Base-by-base conservation (phyloP, 2,888 invertebrate species). In the Ophion ellenae region DNA sequence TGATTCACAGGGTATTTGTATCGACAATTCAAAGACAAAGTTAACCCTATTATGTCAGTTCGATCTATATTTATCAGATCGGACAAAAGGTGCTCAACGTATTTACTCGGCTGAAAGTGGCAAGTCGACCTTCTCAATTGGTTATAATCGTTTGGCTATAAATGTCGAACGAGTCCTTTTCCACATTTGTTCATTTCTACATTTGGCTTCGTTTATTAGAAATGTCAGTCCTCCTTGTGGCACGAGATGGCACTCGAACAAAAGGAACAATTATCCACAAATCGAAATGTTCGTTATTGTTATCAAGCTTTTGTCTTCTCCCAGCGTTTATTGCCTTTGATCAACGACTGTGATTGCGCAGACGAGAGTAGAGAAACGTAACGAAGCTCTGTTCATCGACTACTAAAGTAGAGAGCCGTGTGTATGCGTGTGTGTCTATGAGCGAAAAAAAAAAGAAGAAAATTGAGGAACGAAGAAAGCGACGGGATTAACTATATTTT, bases 401-500 rank as follows among this genome's bases (percentile, higher is more conserved):
- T 78, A n/a, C 40, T 81, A 47, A 81, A 74, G 63, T 84, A 83
- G 80, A 78, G 45, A 83, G 67, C 45, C 73, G 75, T 74, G 78
- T 70, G 80, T 73, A 71, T 45, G 76, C 53, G 64, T 32, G 47
- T 61, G 79, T 47, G 61, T 59, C 75, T 45, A 66, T 59, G 71
- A 70, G 71, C 40, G 75, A 70, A 69, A 47, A 53, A 53, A 32
- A 70, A 64, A 64, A 45, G 20, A 45, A 64, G 47, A 71, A 6
- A 53, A 53, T 36, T 63, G 57, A 74, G 32, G 64, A 64, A 71
- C 36, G 24, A 47, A 59, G 69, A 81, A 81, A 63, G 53, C 82
- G 81, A 77, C 67, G 81, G 86, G 70, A 81, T 83, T 81, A 81
- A 63, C 89, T 91, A 92, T 92, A 92, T 92, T 92, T 92, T 92